phyloP scores from a whole-genome alignment of 2,888 invertebrate species.

The Plagodis pulveraria region DNA sequence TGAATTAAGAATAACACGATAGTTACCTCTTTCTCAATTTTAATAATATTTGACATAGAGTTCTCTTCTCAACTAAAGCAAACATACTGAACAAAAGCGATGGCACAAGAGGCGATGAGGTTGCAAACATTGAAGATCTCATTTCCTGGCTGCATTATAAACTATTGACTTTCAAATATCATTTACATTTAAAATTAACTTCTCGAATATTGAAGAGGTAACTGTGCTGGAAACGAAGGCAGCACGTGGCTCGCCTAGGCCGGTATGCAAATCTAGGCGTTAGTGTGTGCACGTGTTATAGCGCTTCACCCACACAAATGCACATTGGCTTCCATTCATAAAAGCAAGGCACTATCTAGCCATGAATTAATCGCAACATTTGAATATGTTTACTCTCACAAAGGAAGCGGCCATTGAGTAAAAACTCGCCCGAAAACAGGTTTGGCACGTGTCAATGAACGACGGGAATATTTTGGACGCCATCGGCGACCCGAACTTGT shows the following conservation, averaged over 20 bases:
- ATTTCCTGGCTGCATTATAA: slow-evolving; percentile 57
- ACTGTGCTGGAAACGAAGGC: slow-evolving; percentile 70
- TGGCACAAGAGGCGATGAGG: slow-evolving; percentile 38
- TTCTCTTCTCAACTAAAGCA: slow-evolving; percentile 1
- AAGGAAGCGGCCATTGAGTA: slow-evolving; percentile 83
- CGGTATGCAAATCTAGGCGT: slow-evolving; percentile 74
- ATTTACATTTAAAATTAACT: slow-evolving; percentile 78
- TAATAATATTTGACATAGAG: slow-evolving; percentile 7
- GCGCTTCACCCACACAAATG: slow-evolving; percentile 63
- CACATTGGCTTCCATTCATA: slow-evolving; percentile 77
- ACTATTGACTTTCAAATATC: slow-evolving; percentile 72
- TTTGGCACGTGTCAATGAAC: slow-evolving; percentile 85
- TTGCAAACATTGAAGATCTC: slow-evolving; percentile 54
- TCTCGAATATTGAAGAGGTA: slow-evolving; percentile 78
- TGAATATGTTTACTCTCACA: slow-evolving; percentile 83
- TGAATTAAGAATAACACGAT: slow-evolving; percentile 7
- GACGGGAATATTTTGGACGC: slow-evolving; percentile 79
- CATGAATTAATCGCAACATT: slow-evolving; percentile 85
- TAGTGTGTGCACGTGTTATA: slow-evolving; percentile 58
- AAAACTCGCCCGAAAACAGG: slow-evolving; percentile 80
- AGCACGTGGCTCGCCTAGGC: slow-evolving; percentile 75
- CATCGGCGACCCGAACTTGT: slow-evolving; percentile 61
- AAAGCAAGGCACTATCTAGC: slow-evolving; percentile 80
- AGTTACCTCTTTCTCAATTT: slow-evolving; percentile 3
- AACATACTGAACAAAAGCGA: slow-evolving; percentile 8